Evolutionary conservation across 2,113 vertebrate genomes (phyloP), one percentile per base, ranked within the genome.

Genomic region (Ceyx margarethae): DNA sequence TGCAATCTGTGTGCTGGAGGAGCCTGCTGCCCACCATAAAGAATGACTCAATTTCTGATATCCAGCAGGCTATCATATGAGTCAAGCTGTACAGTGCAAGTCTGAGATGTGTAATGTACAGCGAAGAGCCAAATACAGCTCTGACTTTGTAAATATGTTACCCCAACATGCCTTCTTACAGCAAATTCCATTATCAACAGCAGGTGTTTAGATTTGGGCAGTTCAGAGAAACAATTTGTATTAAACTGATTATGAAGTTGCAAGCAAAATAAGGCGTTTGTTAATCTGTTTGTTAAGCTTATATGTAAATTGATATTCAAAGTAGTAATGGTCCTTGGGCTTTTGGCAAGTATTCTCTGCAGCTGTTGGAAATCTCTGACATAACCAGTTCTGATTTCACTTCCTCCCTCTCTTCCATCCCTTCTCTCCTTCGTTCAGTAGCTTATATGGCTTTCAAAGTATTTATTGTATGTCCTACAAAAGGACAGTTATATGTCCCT

Each of bases 381-480:
- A 56, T 15, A 91, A 87, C 28, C 78, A 69, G 14, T 89, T 94
- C 85, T 48, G 51, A 56, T 74, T 89, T 94, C 82, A 71, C 64
- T 93, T 95, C 76, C 85, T 82, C 50, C 21, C 71, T 68, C 40
- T 81, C 35, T 89, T 25, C 40, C 18, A 67, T 28, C 60, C 13
- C 22, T 75, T n/a, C 42, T 82, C 15, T 76, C 29, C 54, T 85
- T 91, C 9, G 2, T 87, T 92, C 67, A 69, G 74, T 74, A 82
- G 81, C 64, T 87, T 82, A 91, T 93, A 94, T 85, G 35, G 48
- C 81, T 92, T 93, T 94, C 67, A 85, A 93, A 96, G 94, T 95
- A 83, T 93, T 95, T 96, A 93, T 85, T 96, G 81, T 91, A 64
- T 50, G 78, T 73, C 64, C 64, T 87, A 95, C 87, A 94, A 96